Base-by-base conservation (phyloP, 2,113 vertebrate genomes). In the Crotalus helleri region DNA sequence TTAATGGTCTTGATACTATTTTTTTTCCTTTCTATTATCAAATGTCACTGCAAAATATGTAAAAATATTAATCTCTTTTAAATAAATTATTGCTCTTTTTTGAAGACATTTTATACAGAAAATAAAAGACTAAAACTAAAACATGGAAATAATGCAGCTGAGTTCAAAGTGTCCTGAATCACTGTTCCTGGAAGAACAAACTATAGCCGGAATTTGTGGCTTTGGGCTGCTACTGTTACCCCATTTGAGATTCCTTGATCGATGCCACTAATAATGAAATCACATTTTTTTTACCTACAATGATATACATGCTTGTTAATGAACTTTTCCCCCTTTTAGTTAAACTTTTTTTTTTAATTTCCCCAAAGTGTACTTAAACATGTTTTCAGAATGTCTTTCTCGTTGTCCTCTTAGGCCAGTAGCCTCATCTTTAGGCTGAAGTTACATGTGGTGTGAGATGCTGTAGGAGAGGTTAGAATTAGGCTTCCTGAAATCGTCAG, bases 1-100 rank as follows among this genome's bases (percentile, higher is more conserved):
- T 11, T 92, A 74, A 91, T 93, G 1, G 59, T 94, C 64, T 59
- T 54, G 89, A 51, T 64, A 59, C 23, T 92, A 85, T 58, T 93
- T 92, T 86, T 86, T 8, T 15, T 2, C 12, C 58, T 46, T 90
- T 85, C 12, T 86, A 19, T 85, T 19, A 86, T 81, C 1, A 44
- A 17, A 87, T 85, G 13, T 69, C 59, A n/a, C 39, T 86, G 57
- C 46, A 90, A 54, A 93, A 86, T 90, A 86, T 19, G 55, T 46
- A 93, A 53, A 90, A 61, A 12, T 58, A 55, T 85, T 51, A 17
- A 85, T 86, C 57, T 64, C 21, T 44, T 64, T 17, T 93, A 87
- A 93, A 64, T n/a, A 58, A 29, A 90, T 64, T 44, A 21, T 85
- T 64, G 29, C 10, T 85, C 21, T 64, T 15, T 86, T 90, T 87